A percentile compares a stretch with the other conserved stretches of the same genome.
Conservation (phyloP, 2,888 invertebrate genomes). For the Dicycla oo region DNA sequence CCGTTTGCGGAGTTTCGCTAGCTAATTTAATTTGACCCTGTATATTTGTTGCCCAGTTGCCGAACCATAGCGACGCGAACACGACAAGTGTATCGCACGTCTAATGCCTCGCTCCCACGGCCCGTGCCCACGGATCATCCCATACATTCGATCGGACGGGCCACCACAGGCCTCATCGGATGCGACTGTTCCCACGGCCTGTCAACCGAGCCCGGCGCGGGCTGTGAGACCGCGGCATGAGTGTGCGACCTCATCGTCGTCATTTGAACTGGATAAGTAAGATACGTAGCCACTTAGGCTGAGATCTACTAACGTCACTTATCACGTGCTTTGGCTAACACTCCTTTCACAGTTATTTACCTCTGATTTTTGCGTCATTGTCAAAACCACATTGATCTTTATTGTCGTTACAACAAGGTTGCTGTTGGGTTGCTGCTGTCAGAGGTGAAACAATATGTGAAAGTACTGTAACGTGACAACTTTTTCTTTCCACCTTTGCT, state of each 20-base stretch:
- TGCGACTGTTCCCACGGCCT: too few relatives aligned
- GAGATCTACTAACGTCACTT: background rate
- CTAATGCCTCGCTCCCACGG: too few relatives aligned
- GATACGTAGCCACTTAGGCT: background rate
- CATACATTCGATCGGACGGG: too few relatives aligned
- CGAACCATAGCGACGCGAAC: background rate
- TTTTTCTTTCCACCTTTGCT: background rate
- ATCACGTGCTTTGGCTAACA: background rate
- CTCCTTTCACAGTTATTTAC: background rate
- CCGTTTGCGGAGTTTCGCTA: too few relatives aligned
- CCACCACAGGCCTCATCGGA: too few relatives aligned
- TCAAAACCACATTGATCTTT: background rate
- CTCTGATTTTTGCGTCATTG: background rate
- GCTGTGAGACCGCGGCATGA: too few relatives aligned
- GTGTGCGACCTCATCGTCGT: background rate
- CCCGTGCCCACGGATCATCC: too few relatives aligned
- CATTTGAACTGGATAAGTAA: background rate
- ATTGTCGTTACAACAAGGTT: background rate
- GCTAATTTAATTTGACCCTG: too few relatives aligned
- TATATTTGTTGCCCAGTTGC: background rate
- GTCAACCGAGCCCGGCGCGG: too few relatives aligned
- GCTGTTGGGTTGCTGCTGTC: background rate
- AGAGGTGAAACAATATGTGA: background rate
- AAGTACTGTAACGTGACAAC: background rate
- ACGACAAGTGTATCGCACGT: too few relatives aligned